phyloP scores from a whole-genome alignment of 2,113 vertebrate genomes.

The Chlorocebus sabaeus region DNA sequence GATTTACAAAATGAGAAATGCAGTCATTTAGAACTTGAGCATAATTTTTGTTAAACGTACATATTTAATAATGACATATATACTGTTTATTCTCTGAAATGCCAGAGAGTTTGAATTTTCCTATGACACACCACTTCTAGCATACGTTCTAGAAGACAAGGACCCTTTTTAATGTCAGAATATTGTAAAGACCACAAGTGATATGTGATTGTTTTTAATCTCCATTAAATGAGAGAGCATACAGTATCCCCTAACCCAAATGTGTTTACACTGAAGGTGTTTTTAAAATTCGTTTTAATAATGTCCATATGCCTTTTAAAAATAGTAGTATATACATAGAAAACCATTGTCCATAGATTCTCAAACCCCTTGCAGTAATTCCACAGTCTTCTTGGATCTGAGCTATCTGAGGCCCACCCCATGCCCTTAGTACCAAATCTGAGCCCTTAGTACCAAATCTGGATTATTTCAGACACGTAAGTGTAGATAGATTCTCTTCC shows the following conservation, averaged over 20 bases:
- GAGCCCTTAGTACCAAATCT: background rate
- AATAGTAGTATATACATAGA: background rate
- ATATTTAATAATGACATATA: background rate
- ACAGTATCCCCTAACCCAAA: background rate
- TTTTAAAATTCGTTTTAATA: background rate
- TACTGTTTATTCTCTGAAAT: background rate
- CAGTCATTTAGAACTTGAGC: background rate
- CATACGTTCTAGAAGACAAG: background rate
- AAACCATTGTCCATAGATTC: background rate
- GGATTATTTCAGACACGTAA: background rate
- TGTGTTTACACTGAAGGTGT: background rate
- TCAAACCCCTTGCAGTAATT: background rate
- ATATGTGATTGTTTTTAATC: background rate
- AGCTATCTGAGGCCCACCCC: background rate
- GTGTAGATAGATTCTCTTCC: background rate
- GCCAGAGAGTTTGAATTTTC: background rate
- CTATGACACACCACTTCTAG: background rate
- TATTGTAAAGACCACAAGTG: background rate
- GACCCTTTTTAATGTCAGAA: background rate
- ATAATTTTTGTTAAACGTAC: background rate
- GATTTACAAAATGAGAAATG: background rate
- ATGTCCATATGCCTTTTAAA: background rate
- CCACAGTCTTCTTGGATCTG: background rate
- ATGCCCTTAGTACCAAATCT: background rate
- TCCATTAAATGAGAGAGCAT: background rate